Evolutionary conservation across 2,797 vertebrate genomes (phyloP).

Genomic region (Zalophus californianus): DNA sequence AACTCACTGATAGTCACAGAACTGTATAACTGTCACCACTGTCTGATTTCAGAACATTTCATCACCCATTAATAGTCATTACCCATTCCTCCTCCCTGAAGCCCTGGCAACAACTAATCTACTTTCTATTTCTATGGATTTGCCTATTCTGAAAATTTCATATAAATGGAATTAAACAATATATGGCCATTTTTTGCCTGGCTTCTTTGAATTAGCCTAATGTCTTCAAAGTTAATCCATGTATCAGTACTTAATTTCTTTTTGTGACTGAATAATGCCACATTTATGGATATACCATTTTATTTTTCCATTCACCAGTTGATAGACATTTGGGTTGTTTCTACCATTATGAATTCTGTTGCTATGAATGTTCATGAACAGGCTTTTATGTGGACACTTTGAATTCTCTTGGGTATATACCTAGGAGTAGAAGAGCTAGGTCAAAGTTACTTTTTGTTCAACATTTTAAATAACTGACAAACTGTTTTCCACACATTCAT

Average conservation of each 20-base stretch:
- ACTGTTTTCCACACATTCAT: not conserved
- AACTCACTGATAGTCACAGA: not conserved
- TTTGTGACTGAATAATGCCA: not conserved
- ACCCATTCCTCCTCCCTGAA: not conserved
- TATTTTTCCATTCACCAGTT: not conserved
- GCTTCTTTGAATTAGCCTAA: not conserved
- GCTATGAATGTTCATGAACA: not conserved
- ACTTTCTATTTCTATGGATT: constrained; percentile 20
- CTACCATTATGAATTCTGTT: not conserved
- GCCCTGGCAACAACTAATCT: not conserved
- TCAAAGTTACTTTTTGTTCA: not conserved
- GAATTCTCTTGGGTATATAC: not conserved
- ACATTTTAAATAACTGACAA: not conserved
- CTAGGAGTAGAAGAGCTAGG: not conserved
- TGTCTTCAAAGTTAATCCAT: not conserved
- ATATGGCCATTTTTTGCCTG: not conserved
- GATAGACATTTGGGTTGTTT: not conserved
- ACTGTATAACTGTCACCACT: not conserved
- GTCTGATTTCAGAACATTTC: constrained; percentile 19
- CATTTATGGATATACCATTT: not conserved
- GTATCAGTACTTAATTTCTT: not conserved
- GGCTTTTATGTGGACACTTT: not conserved
- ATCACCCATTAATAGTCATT: not conserved
- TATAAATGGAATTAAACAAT: not conserved
- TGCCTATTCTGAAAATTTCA: constrained; percentile 23